Evolutionary conservation across 2,113 vertebrate genomes (phyloP).

Genomic region (Oxygymnocypris stewartii): DNA sequence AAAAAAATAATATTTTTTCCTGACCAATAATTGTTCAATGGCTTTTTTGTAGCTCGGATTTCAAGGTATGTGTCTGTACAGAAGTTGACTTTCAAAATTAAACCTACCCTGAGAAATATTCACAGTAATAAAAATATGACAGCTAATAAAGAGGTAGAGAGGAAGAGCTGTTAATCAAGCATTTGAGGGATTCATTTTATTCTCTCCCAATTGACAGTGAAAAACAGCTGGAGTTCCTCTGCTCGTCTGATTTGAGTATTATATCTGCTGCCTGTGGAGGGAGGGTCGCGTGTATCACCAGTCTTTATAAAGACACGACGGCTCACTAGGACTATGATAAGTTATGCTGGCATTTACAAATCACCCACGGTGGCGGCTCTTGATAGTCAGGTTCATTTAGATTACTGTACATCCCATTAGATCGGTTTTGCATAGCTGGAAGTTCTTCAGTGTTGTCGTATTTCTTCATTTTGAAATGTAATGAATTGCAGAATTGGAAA

Average conservation of each 20-base stretch:
- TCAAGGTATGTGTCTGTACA: not conserved
- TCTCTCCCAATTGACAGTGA: slow-evolving; percentile 1
- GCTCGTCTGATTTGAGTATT: slow-evolving; percentile 26
- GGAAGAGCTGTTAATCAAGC: not conserved
- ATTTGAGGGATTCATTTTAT: slow-evolving; percentile 10
- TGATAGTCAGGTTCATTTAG: slow-evolving; percentile 71
- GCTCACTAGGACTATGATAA: slow-evolving; percentile 67
- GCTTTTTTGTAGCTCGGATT: not conserved
- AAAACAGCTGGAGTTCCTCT: slow-evolving; percentile 18
- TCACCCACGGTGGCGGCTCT: slow-evolving; percentile 49
- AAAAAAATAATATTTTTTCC: not conserved
- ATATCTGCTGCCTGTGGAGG: slow-evolving; percentile 47
- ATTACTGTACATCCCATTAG: slow-evolving; percentile 67
- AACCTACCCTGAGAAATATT: not conserved
- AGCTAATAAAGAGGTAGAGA: not conserved
- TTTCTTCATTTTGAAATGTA: slow-evolving; percentile 58
- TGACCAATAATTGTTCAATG: not conserved
- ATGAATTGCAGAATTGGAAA: slow-evolving; percentile 48
- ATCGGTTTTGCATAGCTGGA: slow-evolving; percentile 64
- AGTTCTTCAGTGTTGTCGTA: slow-evolving; percentile 63
- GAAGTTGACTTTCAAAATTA: not conserved
- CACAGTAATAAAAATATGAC: not conserved
- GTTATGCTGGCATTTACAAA: slow-evolving; percentile 68
- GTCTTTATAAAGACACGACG: slow-evolving; percentile 53
- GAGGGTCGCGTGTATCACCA: slow-evolving; percentile 60